Conservation (phyloP, 2,888 invertebrate genomes). For the Phengaris alcon region DNA sequence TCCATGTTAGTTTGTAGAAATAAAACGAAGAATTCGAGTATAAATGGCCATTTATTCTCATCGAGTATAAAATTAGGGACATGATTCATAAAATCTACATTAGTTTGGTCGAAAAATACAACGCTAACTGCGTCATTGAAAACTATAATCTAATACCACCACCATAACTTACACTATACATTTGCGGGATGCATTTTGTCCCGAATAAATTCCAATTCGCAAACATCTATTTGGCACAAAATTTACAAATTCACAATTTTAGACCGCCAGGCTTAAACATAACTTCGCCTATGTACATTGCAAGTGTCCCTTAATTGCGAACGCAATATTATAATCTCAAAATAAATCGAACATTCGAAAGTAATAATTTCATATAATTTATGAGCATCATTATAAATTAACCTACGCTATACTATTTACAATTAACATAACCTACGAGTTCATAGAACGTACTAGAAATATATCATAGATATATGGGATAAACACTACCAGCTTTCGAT, state of each 20-base stretch:
- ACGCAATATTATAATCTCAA: conserved; percentile 32
- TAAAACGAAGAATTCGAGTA: conserved; percentile 38
- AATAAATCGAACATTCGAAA: conserved; percentile 22
- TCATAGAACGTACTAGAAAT: conserved; percentile 98
- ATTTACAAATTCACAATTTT: conserved; percentile 46
- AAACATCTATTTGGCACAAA: conserved; percentile 76
- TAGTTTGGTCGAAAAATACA: conserved; percentile 66
- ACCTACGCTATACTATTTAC: conserved; percentile 53
- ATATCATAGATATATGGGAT: conserved; percentile 99
- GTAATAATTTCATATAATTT: neutral
- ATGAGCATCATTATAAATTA: conserved; percentile 27
- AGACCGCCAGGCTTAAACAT: conserved; percentile 29
- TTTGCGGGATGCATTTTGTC: conserved; percentile 70
- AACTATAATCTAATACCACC: conserved; percentile 53
- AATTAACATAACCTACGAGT: conserved; percentile 78
- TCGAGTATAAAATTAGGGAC: conserved; percentile 46
- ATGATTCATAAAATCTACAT: conserved; percentile 63
- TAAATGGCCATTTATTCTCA: conserved; percentile 64
- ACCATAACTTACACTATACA: conserved; percentile 49
- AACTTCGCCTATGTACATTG: conserved; percentile 41
- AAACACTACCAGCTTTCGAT: conserved; percentile 85
- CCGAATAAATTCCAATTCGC: conserved; percentile 62
- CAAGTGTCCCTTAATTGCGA: conserved; percentile 39
- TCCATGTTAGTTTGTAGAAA: neutral
- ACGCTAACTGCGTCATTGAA: conserved; percentile 64